Conservation (phyloP, 2,113 vertebrate genomes). For the Fregetta grallaria region DNA sequence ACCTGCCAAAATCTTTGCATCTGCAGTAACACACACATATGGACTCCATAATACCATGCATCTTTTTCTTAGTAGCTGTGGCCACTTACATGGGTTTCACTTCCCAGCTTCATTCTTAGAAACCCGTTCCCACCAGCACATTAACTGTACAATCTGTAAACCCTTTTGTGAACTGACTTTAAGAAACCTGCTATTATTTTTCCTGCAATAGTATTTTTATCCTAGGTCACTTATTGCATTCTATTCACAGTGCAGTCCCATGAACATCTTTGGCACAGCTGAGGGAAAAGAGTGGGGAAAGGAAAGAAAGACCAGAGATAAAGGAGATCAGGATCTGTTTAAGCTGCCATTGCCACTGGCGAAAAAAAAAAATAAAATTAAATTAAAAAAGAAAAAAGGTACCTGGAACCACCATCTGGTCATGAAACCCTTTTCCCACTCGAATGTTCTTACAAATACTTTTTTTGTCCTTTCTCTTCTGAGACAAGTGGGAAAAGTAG, state of each 20-base stretch:
- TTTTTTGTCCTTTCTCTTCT: neutral
- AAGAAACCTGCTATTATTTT: neutral
- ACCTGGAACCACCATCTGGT: neutral
- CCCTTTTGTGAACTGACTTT: neutral
- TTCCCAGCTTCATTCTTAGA: neutral
- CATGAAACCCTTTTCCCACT: neutral
- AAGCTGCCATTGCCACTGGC: neutral
- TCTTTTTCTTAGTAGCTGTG: neutral
- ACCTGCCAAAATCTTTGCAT: neutral
- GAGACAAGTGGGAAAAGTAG: neutral
- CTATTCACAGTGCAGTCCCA: neutral
- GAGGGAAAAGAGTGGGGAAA: neutral
- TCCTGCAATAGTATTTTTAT: neutral
- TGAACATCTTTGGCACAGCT: neutral
- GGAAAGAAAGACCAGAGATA: neutral
- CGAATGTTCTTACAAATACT: rapidly evolving
- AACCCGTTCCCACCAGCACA: neutral
- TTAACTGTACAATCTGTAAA: neutral
- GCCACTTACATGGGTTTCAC: neutral
- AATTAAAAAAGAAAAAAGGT: neutral
- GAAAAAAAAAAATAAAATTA: neutral
- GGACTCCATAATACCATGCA: neutral
- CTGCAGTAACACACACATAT: neutral
- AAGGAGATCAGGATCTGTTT: neutral
- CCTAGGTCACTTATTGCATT: neutral